Conservation (phyloP, 2,113 vertebrate species). For the Xiphorhynchus elegans region DNA sequence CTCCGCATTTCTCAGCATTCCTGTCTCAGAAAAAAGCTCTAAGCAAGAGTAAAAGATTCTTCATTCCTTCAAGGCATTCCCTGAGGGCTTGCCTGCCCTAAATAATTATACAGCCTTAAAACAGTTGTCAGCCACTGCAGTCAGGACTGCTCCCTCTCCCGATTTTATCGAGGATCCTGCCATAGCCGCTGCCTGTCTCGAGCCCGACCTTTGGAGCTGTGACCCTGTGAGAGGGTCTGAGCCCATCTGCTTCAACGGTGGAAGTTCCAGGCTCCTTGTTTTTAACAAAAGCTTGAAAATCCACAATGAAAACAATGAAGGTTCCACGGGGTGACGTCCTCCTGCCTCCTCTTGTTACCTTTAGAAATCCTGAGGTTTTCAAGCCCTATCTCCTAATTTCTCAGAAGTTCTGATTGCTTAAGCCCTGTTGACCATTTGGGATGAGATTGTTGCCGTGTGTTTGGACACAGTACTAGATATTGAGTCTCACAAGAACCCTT, state of each 20-base stretch:
- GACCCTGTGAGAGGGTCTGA: background rate
- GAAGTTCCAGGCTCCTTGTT: background rate
- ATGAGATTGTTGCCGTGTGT: background rate
- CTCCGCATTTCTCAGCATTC: background rate
- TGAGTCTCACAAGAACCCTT: background rate
- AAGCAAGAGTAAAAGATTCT: constrained; percentile 41
- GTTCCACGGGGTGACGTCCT: background rate
- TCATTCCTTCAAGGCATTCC: constrained; percentile 54
- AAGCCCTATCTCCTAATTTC: background rate
- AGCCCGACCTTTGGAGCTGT: accelerated
- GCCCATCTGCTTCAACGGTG: background rate
- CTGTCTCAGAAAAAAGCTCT: background rate
- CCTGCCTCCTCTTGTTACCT: background rate
- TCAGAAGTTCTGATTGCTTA: background rate
- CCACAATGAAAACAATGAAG: background rate
- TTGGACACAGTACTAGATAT: accelerated
- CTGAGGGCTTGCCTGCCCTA: constrained; percentile 38
- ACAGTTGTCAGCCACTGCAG: background rate
- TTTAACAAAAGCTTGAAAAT: background rate
- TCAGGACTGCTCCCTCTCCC: background rate
- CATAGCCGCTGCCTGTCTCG: background rate
- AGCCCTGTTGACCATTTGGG: background rate
- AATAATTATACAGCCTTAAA: constrained; percentile 59
- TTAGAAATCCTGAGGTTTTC: background rate
- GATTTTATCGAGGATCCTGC: background rate